Evolutionary conservation across 2,888 invertebrate species (phyloP).

Genomic region (Thymelicus lineola): DNA sequence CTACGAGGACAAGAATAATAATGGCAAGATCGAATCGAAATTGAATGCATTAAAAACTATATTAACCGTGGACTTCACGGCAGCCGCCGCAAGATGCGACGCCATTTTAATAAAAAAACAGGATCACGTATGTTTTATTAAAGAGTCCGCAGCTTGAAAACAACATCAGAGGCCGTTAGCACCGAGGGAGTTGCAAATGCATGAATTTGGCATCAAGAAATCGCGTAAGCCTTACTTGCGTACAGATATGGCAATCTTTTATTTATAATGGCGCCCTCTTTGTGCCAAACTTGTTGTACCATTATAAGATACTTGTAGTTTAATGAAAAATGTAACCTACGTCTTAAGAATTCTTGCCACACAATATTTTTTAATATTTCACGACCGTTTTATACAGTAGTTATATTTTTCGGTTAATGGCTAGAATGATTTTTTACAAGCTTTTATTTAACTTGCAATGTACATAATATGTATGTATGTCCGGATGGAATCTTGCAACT

Average conservation of each 20-base stretch:
- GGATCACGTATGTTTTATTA: conserved; percentile 48
- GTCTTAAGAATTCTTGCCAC: background rate
- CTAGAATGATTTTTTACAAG: too few species aligned
- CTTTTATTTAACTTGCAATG: too few species aligned
- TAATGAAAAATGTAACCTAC: background rate
- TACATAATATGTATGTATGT: too few species aligned
- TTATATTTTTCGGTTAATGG: too few species aligned
- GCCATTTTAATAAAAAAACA: conserved; percentile 43
- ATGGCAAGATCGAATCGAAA: conserved; percentile 33
- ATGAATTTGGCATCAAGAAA: conserved; percentile 43
- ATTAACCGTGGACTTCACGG: conserved; percentile 25
- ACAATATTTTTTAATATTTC: too few species aligned
- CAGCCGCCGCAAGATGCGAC: conserved; percentile 19
- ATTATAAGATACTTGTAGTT: conserved; percentile 7
- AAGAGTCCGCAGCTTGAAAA: conserved; percentile 46
- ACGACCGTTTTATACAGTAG: too few species aligned
- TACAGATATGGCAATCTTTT: conserved; percentile 20
- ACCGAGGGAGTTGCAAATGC: conserved; percentile 42
- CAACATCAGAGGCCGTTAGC: conserved; percentile 45
- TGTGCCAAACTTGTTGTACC: conserved; percentile 23
- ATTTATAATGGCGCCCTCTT: conserved; percentile 22
- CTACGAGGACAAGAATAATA: conserved; percentile 31
- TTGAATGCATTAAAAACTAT: conserved; percentile 25
- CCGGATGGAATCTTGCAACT: too few species aligned
- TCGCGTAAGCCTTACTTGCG: conserved; percentile 4